Percentiles rank a stretch among this genome's conserved stretches.
Evolutionary conservation across 2,113 vertebrate genomes (phyloP).

Genomic region (Gobius niger): DNA sequence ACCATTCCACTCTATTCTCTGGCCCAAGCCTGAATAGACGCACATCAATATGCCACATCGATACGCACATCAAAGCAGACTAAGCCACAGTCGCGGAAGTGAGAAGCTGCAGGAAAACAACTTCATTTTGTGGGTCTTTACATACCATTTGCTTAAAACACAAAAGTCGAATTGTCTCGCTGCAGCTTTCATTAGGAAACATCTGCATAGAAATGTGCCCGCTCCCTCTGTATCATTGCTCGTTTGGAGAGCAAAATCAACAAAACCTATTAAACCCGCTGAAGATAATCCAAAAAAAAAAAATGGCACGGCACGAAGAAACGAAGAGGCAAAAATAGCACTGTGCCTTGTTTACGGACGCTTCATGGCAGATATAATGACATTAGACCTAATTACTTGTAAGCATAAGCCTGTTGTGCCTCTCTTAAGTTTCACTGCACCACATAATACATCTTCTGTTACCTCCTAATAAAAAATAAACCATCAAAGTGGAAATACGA

Average conservation of each 20-base stretch:
- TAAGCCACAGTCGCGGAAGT: too few relatives aligned
- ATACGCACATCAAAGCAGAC: too few relatives aligned
- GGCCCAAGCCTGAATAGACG: too few relatives aligned
- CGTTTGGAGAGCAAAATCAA: not conserved
- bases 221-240: too few relatives aligned
- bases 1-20: too few relatives aligned
- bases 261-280: slow-evolving; percentile 8
- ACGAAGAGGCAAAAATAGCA: not conserved
- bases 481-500: slow-evolving; percentile 16
- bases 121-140: too few relatives aligned
- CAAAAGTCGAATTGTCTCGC: too few relatives aligned
- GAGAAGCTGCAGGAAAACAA: too few relatives aligned
- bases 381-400: not conserved
- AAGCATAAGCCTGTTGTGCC: not conserved
- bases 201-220: too few relatives aligned
- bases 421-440: not conserved
- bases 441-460: slow-evolving; percentile 1
- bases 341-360: not conserved
- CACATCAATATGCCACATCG: too few relatives aligned
- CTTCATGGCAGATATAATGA: not conserved
- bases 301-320: not conserved
- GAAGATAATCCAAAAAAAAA: not conserved
- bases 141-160: too few relatives aligned
- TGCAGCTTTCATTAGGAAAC: too few relatives aligned
- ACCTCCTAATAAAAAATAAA: not conserved